These are phyloP conservation scores for Spilarctia lutea DNA, from an alignment of 2,888 invertebrate genomes.

Conservation along the genomic window DNA sequence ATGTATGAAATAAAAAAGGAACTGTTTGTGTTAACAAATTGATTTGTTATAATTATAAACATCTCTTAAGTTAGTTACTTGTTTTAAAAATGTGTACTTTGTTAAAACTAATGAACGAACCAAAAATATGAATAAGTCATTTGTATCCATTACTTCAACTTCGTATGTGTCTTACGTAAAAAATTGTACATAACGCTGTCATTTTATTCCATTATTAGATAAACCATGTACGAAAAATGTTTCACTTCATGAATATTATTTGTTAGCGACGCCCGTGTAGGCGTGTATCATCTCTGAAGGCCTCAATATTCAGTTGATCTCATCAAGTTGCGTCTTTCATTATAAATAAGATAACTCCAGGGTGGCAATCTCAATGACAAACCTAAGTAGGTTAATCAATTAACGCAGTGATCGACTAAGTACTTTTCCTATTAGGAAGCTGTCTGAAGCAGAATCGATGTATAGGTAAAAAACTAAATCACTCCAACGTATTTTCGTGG, in stretches of 20 bases:
- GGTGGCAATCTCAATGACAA: constrained; percentile 17
- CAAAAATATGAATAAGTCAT: background rate
- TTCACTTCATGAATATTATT: constrained; percentile 24
- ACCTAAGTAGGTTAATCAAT: constrained; percentile 12
- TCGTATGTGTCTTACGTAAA: background rate
- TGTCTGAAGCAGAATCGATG: constrained; percentile 12
- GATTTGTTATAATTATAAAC: background rate
- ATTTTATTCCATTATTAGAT: constrained; percentile 2
- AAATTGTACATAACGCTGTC: background rate
- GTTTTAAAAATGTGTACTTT: background rate
- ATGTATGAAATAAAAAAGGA: no score
- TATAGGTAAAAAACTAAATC: constrained; percentile 1
- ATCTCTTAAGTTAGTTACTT: background rate
- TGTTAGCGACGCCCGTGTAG: constrained; percentile 11
- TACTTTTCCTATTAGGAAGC: constrained; percentile 11
- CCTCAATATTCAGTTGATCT: constrained; percentile 30
- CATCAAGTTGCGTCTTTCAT: constrained; percentile 31
- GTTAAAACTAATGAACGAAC: background rate
- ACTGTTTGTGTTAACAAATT: no score
- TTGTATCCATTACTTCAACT: background rate
- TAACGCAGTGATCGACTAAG: constrained; percentile 7
- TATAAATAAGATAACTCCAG: constrained; percentile 28
- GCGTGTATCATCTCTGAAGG: constrained; percentile 23
- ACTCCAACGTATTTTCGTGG: constrained; percentile 1
- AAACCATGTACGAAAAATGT: constrained; percentile 23